Conservation (phyloP, 1,140 invertebrate species). For the Acyrthosiphon pisum region DNA sequence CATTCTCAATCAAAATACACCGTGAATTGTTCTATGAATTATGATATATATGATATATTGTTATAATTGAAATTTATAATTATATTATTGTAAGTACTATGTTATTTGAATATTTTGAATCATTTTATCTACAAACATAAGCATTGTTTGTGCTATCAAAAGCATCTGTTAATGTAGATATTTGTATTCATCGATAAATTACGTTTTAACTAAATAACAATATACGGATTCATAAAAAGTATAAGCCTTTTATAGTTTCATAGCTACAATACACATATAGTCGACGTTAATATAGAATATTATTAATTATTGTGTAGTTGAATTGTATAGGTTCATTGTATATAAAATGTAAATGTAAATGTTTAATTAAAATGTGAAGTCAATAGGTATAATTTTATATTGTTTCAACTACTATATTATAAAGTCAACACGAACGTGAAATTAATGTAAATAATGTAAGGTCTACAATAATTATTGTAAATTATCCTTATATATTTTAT, state of each 20-base stretch:
- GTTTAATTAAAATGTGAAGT: neutral
- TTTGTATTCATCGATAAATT: neutral
- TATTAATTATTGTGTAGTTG: neutral
- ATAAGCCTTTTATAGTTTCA: neutral
- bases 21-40: neutral
- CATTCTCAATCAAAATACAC: neutral
- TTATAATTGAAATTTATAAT: neutral
- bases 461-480: neutral
- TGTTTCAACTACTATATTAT: neutral
- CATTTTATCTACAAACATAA: neutral
- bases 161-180: neutral
- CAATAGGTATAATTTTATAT: neutral
- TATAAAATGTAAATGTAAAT: neutral
- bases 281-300: neutral
- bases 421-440: neutral
- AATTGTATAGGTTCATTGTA: neutral
- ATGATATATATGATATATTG: no score
- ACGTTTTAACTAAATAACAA: neutral
- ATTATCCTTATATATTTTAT: no score
- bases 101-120: neutral
- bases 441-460: neutral
- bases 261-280: neutral
- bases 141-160: neutral
- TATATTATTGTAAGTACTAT: neutral
- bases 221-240: neutral